Conservation (phyloP, 2,888 invertebrate genomes). For the Megamerina dolium region DNA sequence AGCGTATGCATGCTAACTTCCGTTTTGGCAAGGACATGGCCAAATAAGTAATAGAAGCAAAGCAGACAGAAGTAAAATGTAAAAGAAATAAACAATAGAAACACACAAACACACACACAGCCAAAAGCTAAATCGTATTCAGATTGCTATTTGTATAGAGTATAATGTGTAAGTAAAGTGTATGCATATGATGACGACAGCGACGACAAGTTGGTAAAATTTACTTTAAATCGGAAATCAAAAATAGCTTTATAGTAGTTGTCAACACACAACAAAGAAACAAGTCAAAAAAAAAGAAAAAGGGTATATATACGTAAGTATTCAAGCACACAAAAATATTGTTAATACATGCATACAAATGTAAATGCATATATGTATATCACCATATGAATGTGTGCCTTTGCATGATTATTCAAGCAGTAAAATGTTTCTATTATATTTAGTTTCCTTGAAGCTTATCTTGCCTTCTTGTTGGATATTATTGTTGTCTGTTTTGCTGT, state of each 20-base stretch:
- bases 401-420: conserved; percentile 18
- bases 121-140: too few species aligned
- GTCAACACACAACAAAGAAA: neutral
- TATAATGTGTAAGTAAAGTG: conserved; percentile 3
- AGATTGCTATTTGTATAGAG: too few species aligned
- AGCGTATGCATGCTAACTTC: conserved; percentile 35
- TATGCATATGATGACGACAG: too few species aligned
- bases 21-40: conserved; percentile 17
- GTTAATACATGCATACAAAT: too few species aligned
- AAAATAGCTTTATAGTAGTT: conserved; percentile 8
- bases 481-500: too few species aligned
- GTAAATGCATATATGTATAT: neutral
- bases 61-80: too few species aligned
- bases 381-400: neutral
- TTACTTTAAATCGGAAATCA: conserved; percentile 22
- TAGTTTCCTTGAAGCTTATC: too few species aligned
- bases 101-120: conserved; percentile 7
- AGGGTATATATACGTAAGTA: neutral
- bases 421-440: conserved; percentile 17
- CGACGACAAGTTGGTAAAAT: conserved; percentile 10
- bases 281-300: conserved; percentile 2
- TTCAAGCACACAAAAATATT: too few species aligned
- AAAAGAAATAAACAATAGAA: neutral
- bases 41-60: too few species aligned
- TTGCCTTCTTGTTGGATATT: too few species aligned